phyloP scores from a whole-genome alignment of 2,113 vertebrate genomes.

The Tylochromis polylepis region DNA sequence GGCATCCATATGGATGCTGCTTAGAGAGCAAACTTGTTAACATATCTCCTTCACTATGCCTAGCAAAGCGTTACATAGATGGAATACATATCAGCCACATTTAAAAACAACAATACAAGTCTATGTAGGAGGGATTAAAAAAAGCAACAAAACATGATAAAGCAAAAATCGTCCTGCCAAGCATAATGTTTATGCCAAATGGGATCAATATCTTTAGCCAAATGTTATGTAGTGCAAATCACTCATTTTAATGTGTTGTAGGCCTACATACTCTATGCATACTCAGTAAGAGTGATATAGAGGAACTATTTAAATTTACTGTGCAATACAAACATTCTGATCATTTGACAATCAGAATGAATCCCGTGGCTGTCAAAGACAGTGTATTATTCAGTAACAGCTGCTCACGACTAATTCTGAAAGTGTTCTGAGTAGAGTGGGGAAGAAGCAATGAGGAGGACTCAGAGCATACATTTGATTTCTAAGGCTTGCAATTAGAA shows the following conservation, averaged over 20 bases:
- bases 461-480: conserved; percentile 44
- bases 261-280: conserved; percentile 9
- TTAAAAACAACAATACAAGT: conserved; percentile 40
- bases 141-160: conserved; percentile 29
- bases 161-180: conserved; percentile 30
- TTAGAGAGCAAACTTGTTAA: conserved; percentile 67
- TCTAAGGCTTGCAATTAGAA: conserved; percentile 65
- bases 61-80: conserved; percentile 51
- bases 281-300: conserved; percentile 28
- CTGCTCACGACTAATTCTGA: conserved; percentile 30
- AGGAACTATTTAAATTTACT: neutral
- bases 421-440: conserved; percentile 6
- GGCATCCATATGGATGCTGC: conserved; percentile 73
- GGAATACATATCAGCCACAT: conserved; percentile 46
- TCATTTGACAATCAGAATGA: conserved; percentile 3
- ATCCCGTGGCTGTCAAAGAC: conserved; percentile 17
- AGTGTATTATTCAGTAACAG: conserved; percentile 13
- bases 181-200: conserved; percentile 36
- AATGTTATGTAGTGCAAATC: conserved; percentile 42
- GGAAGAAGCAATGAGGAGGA: conserved; percentile 21
- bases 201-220: conserved; percentile 44
- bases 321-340: conserved; percentile 31
- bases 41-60: conserved; percentile 57
- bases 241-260: conserved; percentile 41
- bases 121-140: conserved; percentile 9